Evolutionary conservation across 2,797 vertebrate genomes (phyloP), one percentile per base, ranked within the genome.

Genomic region (Macroramphosus scolopax): DNA sequence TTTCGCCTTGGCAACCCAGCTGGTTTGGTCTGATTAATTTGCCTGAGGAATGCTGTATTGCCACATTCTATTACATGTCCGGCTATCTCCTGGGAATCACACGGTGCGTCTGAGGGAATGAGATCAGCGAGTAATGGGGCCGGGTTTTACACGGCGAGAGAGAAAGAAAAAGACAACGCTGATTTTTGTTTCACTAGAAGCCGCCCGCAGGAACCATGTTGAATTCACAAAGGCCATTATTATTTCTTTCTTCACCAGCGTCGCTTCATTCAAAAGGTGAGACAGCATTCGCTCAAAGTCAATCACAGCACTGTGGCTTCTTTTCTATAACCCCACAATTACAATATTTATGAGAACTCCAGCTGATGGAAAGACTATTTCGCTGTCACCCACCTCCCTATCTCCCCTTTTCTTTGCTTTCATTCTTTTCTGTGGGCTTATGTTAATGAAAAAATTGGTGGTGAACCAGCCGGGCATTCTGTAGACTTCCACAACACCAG

Each of bases 321-420:
- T 76, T 77, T 87, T 83, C 81, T 81, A 77, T 75, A 84, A 77
- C 75, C 68, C 68, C 67, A 87, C 80, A 85, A 87, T 88, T 89
- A 88, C 84, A 87, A 88, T 89, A 90, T 89, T 86, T 87, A 90
- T 89, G 85, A 88, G 84, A 65, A 57, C 61, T 80, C 68, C 61
- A 55, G 77, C 80, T 73, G 81, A 81, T 81, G 65, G 79, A 84
- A 79, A 78, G 63, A 81, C 56, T 68, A 63, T 81, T 81, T 74
- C 30, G 4, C 60, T 45, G 51, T 17, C 43, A 11, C n/a, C 43
- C 26, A 14, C 18, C 13, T 24, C 29, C 38, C 55, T 41, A 54
- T 76, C 63, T 74, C 50, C 38, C 11, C 15, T 16, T 68, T 69
- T 53, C 77, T 80, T 68, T 80, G 75, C 3, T 55, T n/a, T 60